phyloP scores from a whole-genome alignment of 2,797 vertebrate genomes.

The Coranthus polyacanthus region DNA sequence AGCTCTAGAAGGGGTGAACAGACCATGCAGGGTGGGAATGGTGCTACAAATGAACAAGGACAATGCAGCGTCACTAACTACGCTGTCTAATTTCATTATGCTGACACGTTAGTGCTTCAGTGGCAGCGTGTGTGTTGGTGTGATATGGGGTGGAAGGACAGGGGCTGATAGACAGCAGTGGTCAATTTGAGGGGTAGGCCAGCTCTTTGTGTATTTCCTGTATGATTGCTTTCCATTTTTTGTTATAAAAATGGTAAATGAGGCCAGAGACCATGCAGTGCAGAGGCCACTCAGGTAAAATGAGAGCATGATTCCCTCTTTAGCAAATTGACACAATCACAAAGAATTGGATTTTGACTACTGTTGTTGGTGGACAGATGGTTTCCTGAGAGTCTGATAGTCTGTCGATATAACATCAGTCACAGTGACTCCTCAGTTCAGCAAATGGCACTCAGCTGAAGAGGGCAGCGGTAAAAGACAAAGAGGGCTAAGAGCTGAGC shows the following conservation, averaged over 20 bases:
- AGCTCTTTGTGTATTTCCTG: conserved; percentile 31
- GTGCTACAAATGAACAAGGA: conserved; percentile 75
- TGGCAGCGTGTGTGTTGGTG: conserved; percentile 31
- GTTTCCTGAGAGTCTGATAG: conserved; percentile 34
- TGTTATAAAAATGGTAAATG: background rate
- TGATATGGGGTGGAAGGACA: conserved; percentile 19
- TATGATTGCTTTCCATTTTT: background rate
- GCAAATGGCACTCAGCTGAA: conserved; percentile 22
- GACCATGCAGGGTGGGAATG: conserved; percentile 56
- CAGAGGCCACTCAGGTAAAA: conserved; percentile 39
- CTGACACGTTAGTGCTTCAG: conserved; percentile 69
- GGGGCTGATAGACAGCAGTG: conserved; percentile 48
- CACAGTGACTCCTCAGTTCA: conserved; percentile 22
- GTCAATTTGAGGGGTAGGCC: conserved; percentile 29
- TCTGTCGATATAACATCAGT: conserved; percentile 31
- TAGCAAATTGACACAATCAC: conserved; percentile 60
- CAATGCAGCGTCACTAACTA: conserved; percentile 80
- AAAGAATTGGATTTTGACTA: conserved; percentile 50
- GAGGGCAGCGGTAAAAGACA: conserved; percentile 12
- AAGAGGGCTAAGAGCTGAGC: conserved; percentile 17
- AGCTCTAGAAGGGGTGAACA: conserved; percentile 53
- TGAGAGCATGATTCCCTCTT: conserved; percentile 18
- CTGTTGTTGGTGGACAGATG: conserved; percentile 2
- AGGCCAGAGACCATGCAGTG: conserved; percentile 21
- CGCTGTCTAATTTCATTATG: conserved; percentile 84